Percentiles rank a stretch among this genome's conserved stretches.
These are phyloP conservation scores for Cherax destructor DNA, from an alignment of 1,140 invertebrate genomes.

Conservation along the genomic window DNA sequence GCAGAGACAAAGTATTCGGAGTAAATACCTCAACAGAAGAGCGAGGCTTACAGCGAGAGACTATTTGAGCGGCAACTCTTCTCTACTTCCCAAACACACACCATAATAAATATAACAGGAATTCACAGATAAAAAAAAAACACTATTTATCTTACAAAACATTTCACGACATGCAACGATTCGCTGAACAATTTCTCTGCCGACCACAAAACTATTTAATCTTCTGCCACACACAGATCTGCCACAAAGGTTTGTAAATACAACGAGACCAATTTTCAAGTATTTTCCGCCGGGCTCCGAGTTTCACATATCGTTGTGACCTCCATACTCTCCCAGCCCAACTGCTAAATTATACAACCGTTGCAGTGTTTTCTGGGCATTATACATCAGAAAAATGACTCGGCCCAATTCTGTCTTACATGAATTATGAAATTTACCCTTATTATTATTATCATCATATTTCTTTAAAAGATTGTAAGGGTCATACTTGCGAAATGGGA, in stretches of 20 bases:
- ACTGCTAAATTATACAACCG: too few relatives aligned
- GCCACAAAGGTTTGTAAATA: conserved; percentile 16
- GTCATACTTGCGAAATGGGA: too few relatives aligned
- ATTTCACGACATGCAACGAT: conserved; percentile 10
- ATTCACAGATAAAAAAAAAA: not conserved
- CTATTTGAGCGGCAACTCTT: not conserved
- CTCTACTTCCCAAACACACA: not conserved
- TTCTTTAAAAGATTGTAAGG: too few relatives aligned
- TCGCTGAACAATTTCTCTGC: conserved; percentile 8
- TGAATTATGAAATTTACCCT: too few relatives aligned
- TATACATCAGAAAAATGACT: too few relatives aligned
- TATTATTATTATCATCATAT: too few relatives aligned
- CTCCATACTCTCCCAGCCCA: too few relatives aligned
- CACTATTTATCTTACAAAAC: conserved; percentile 8
- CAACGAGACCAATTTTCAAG: conserved; percentile 3
- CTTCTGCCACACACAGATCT: conserved; percentile 11
- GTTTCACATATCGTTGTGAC: not conserved
- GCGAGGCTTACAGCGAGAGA: not conserved
- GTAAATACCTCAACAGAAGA: too few relatives aligned
- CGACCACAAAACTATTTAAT: conserved; percentile 12
- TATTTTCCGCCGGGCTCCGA: not conserved
- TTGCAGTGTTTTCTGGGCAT: too few relatives aligned
- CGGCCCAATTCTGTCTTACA: too few relatives aligned
- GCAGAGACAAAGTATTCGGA: too few relatives aligned
- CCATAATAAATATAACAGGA: not conserved